A percentile compares a stretch with the other conserved stretches of the same genome.
Evolutionary conservation across 2,888 invertebrate species (phyloP).

Genomic region (Amiota mariae): DNA sequence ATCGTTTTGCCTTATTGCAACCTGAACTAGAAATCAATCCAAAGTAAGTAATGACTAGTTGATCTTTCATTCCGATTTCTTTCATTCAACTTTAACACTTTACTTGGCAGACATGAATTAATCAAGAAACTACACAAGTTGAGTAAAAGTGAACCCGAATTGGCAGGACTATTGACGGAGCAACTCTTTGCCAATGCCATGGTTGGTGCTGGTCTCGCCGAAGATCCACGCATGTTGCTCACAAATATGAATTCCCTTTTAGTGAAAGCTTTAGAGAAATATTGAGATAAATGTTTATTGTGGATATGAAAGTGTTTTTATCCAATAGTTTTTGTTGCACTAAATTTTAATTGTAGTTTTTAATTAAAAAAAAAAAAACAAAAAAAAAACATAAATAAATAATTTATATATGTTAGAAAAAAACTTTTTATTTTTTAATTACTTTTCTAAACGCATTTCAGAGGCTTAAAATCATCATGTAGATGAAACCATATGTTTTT

Average conservation of each 20-base stretch:
- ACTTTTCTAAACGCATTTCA: too few species aligned
- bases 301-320: neutral
- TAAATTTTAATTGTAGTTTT: slow-evolving; percentile 5
- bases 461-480: too few species aligned
- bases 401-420: neutral
- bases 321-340: neutral
- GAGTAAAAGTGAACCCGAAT: slow-evolving; percentile 81
- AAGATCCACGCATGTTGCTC: slow-evolving; percentile 90
- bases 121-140: slow-evolving; percentile 90
- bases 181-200: slow-evolving; percentile 96
- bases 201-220: slow-evolving; percentile 94
- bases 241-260: slow-evolving; percentile 91
- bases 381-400: neutral
- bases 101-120: slow-evolving; percentile 82
- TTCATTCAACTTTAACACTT: slow-evolving; percentile 12
- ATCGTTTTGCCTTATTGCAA: slow-evolving; percentile 87
- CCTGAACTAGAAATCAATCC: slow-evolving; percentile 96
- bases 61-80: neutral
- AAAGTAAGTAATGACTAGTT: slow-evolving; percentile 76
- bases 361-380: neutral
- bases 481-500: too few species aligned
- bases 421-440: too few species aligned
- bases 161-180: slow-evolving; percentile 88
- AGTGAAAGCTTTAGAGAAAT: slow-evolving; percentile 85
- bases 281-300: slow-evolving; percentile 69